phyloP scores from a whole-genome alignment of 2,888 invertebrate genomes.

The Stomorhina lunata region DNA sequence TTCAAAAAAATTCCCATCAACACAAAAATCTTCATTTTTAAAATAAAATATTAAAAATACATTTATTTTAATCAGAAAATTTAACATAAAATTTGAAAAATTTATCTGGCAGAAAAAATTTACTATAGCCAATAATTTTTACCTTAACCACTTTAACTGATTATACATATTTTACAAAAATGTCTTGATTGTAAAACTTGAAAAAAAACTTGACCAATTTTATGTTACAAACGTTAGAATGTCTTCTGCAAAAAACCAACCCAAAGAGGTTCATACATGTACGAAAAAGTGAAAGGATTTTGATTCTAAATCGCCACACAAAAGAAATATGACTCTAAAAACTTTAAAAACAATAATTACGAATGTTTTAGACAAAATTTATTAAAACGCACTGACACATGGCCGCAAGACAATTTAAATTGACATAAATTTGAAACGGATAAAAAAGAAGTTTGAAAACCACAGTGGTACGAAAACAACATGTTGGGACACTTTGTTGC shows the following conservation, averaged over 20 bases:
- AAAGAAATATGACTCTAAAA: conserved; percentile 38
- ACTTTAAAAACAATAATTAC: conserved; percentile 41
- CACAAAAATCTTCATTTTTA: no score
- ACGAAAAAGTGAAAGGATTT: conserved; percentile 61
- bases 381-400: conserved; percentile 5
- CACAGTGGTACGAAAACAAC: no score
- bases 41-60: no score
- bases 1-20: no score
- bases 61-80: no score
- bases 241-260: conserved; percentile 28
- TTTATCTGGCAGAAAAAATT: no score
- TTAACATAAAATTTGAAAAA: no score
- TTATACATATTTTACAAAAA: conserved; percentile 2
- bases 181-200: background rate
- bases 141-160: no score
- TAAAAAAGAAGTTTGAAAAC: no score
- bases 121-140: no score
- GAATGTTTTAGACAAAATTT: conserved; percentile 5
- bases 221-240: conserved; percentile 1
- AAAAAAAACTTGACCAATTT: background rate
- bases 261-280: background rate
- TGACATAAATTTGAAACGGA: background rate
- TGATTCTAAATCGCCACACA: conserved; percentile 19
- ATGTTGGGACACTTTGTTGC: no score
- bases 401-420: background rate